phyloP scores from a whole-genome alignment of 2,888 invertebrate species.

The Catocala sponsa region DNA sequence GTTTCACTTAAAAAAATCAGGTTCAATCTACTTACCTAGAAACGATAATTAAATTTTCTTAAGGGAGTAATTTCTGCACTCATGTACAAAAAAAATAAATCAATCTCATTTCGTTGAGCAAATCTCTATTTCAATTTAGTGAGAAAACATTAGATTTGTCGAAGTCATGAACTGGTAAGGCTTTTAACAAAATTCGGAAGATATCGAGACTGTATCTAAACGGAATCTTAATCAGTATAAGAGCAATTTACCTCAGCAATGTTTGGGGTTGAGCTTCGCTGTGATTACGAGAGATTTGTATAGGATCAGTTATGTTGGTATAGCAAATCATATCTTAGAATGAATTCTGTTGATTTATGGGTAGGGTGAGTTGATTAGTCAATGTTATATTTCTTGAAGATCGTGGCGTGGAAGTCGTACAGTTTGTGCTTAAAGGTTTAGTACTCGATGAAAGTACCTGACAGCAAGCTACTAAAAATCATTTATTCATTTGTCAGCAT shows the following conservation, averaged over 20 bases:
- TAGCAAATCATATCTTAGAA: not conserved
- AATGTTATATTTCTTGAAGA: too few species aligned
- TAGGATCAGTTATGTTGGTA: not conserved
- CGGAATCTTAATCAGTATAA: slow-evolving; percentile 33
- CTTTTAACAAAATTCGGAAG: slow-evolving; percentile 35
- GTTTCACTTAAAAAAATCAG: too few species aligned
- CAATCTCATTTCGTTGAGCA: not conserved
- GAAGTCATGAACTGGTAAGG: slow-evolving; percentile 2
- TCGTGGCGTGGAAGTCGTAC: too few species aligned
- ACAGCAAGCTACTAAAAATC: too few species aligned
- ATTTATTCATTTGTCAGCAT: too few species aligned
- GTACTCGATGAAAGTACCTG: too few species aligned
- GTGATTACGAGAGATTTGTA: slow-evolving; percentile 3
- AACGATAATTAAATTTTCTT: too few species aligned
- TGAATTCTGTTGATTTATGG: too few species aligned
- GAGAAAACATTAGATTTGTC: slow-evolving; percentile 12
- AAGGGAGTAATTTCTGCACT: not conserved
- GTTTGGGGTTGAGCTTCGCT: slow-evolving; percentile 16
- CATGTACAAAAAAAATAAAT: too few species aligned
- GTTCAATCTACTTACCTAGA: too few species aligned
- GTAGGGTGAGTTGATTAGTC: too few species aligned
- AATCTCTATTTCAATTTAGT: slow-evolving; percentile 10
- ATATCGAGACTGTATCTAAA: slow-evolving; percentile 19
- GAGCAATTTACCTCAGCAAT: slow-evolving; percentile 36
- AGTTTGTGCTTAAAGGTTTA: too few species aligned